phyloP scores from a whole-genome alignment of 2,113 vertebrate species.

The Neomonachus schauinslandi region DNA sequence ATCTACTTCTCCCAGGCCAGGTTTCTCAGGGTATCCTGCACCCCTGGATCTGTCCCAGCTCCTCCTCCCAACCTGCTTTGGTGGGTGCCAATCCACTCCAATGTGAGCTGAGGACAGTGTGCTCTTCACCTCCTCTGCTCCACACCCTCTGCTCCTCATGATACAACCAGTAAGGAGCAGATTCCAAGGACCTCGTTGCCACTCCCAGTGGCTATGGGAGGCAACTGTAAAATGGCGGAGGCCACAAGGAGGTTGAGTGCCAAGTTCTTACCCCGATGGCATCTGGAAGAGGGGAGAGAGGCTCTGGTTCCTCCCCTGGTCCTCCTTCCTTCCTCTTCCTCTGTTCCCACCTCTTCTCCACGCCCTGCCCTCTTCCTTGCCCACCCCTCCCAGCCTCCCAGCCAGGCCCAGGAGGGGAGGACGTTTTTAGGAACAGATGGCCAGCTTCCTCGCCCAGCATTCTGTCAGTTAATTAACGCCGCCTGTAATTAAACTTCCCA shows the following conservation, averaged over 20 bases:
- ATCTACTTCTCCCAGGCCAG: background rate
- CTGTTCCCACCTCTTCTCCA: background rate
- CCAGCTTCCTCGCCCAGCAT: conserved; percentile 84
- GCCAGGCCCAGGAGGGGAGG: conserved; percentile 70
- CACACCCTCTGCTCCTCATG: conserved; percentile 38
- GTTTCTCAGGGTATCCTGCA: background rate
- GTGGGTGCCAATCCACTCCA: background rate
- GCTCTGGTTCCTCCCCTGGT: background rate
- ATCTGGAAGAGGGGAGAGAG: background rate
- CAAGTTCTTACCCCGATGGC: background rate
- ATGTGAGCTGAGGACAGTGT: background rate
- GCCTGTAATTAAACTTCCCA: conserved; percentile 93
- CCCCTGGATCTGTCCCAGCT: background rate
- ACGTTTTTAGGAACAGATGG: conserved; percentile 87
- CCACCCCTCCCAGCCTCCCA: conserved; percentile 53
- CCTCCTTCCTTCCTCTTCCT: background rate
- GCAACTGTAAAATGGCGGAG: background rate
- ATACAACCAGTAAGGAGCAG: background rate
- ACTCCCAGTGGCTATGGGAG: background rate
- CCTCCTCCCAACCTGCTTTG: background rate
- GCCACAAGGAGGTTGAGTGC: background rate
- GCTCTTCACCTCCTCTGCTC: background rate
- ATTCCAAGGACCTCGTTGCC: background rate
- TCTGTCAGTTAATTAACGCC: conserved; percentile 92
- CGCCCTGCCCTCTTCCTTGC: rapidly evolving